phyloP scores from a whole-genome alignment of 1,140 invertebrate species.

The Meloidogyne chitwoodi region DNA sequence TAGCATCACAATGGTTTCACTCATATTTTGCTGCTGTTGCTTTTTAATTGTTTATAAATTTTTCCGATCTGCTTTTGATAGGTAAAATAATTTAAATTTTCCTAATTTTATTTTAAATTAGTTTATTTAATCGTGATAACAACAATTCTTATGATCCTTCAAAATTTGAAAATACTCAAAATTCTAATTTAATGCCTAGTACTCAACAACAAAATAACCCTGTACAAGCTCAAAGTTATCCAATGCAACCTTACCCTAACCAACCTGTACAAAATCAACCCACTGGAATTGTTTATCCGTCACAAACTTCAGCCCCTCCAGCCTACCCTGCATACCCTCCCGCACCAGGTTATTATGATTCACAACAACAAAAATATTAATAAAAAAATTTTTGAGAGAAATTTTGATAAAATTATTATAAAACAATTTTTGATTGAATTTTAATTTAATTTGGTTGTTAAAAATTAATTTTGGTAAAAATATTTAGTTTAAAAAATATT shows the following conservation, averaged over 20 bases:
- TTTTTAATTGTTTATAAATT: slow-evolving; percentile 37
- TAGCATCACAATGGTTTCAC: slow-evolving; percentile 38
- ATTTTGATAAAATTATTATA: background rate
- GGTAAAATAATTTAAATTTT: slow-evolving; percentile 11
- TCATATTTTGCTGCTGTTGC: slow-evolving; percentile 40
- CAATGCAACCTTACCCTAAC: slow-evolving; percentile 39
- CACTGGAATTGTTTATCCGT: slow-evolving; percentile 18
- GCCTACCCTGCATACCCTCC: background rate
- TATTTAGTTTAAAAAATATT: too few species aligned
- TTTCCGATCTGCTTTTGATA: slow-evolving; percentile 38
- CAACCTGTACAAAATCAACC: slow-evolving; percentile 14
- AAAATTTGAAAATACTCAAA: slow-evolving; percentile 23
- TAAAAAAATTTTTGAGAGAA: background rate
- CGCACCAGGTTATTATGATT: slow-evolving; percentile 11
- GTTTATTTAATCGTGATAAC: background rate
- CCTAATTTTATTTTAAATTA: background rate
- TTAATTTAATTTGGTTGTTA: background rate
- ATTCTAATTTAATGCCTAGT: slow-evolving; percentile 8
- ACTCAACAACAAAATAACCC: background rate
- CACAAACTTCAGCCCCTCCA: slow-evolving; percentile 20
- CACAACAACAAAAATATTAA: background rate
- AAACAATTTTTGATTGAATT: background rate
- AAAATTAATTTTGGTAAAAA: too few species aligned
- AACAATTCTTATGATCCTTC: slow-evolving; percentile 23
- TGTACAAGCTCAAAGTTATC: slow-evolving; percentile 28